A percentile compares a stretch with the other conserved stretches of the same genome.
Evolutionary conservation across 2,113 vertebrate species (phyloP).

Genomic region (Sinocyclocheilus anshuiensis): DNA sequence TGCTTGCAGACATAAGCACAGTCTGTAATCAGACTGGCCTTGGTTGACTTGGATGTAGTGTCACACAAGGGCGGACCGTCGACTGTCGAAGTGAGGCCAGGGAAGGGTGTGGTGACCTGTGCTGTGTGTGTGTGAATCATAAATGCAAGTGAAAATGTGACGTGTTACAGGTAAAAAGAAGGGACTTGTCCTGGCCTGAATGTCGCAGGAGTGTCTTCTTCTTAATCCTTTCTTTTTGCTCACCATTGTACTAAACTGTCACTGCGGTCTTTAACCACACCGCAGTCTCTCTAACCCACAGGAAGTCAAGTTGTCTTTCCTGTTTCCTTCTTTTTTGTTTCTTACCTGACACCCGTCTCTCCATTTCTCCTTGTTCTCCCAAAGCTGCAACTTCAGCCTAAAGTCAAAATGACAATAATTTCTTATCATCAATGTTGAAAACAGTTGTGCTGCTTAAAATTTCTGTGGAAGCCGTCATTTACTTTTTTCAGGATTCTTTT

Average conservation of each 20-base stretch:
- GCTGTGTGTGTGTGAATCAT: slow-evolving; percentile 38
- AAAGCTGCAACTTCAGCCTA: background rate
- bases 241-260: background rate
- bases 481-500: too few relatives aligned
- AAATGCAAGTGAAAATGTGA: slow-evolving; percentile 5
- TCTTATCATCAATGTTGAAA: too few relatives aligned
- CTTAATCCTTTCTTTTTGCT: slow-evolving; percentile 36
- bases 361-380: background rate
- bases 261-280: background rate
- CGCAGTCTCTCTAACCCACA: background rate
- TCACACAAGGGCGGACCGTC: slow-evolving; percentile 17
- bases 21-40: slow-evolving; percentile 47
- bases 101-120: slow-evolving; percentile 35
- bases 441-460: too few relatives aligned
- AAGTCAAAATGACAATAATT: background rate
- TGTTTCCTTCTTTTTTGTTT: background rate
- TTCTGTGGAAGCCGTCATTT: too few relatives aligned
- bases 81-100: background rate
- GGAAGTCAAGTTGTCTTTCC: slow-evolving; percentile 15
- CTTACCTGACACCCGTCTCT: background rate
- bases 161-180: too few relatives aligned
- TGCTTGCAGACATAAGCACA: slow-evolving; percentile 39
- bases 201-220: slow-evolving; percentile 35
- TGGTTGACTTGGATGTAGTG: slow-evolving; percentile 37
- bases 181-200: slow-evolving; percentile 40